These are phyloP conservation scores for Borostomias antarcticus DNA, from an alignment of 2,797 vertebrate genomes.

Conservation along the genomic window DNA sequence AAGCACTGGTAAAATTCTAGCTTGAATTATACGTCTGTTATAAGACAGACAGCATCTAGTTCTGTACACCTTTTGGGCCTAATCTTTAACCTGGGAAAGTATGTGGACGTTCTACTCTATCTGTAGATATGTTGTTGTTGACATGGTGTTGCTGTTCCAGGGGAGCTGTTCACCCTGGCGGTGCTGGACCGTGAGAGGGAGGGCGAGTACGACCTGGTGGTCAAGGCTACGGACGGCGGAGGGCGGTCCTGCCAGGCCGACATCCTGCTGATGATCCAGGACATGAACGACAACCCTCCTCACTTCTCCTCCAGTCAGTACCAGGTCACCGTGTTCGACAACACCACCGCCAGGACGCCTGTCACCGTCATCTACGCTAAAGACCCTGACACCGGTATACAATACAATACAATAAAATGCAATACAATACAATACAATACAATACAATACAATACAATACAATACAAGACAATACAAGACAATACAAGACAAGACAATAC, in stretches of 20 bases:
- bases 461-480: no score
- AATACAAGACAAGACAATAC: no score
- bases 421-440: background rate
- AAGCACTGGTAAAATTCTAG: no score
- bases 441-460: background rate
- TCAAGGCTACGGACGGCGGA: slow-evolving; percentile 92
- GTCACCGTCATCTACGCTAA: slow-evolving; percentile 89
- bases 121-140: background rate
- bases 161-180: slow-evolving; percentile 86
- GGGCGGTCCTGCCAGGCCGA: slow-evolving; percentile 93
- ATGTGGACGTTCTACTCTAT: background rate
- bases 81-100: no score
- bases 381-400: slow-evolving; percentile 91
- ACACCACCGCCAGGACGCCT: slow-evolving; percentile 91
- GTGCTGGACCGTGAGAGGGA: slow-evolving; percentile 87
- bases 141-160: slow-evolving; percentile 67
- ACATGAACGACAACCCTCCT: slow-evolving; percentile 92
- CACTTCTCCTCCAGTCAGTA: slow-evolving; percentile 89
- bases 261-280: slow-evolving; percentile 81
- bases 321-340: slow-evolving; percentile 91
- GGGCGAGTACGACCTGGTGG: slow-evolving; percentile 80
- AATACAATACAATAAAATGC: background rate
- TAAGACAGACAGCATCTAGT: no score
- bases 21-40: no score
- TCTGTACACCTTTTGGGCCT: no score